phyloP scores from a whole-genome alignment of 1,140 invertebrate genomes.

The Atta colombica region DNA sequence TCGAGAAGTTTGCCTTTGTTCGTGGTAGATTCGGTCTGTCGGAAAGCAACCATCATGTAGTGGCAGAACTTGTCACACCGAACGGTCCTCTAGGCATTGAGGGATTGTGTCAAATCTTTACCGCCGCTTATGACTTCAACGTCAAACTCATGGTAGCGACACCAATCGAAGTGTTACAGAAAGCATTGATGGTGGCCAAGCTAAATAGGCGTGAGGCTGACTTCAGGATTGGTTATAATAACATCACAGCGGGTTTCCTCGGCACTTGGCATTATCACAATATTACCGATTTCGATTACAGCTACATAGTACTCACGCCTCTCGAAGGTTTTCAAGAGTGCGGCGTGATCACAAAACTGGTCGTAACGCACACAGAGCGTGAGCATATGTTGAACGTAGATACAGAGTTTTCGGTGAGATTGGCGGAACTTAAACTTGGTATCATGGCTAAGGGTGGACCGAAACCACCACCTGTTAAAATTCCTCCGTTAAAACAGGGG shows the following conservation, averaged over 20 bases:
- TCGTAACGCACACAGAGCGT: constrained; percentile 82
- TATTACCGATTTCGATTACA: constrained; percentile 91
- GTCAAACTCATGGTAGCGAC: constrained; percentile 91
- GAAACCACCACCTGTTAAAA: constrained; percentile 78
- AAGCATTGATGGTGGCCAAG: constrained; percentile 89
- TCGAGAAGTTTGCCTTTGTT: constrained; percentile 89
- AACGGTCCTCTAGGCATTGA: constrained; percentile 90
- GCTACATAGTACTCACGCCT: constrained; percentile 92
- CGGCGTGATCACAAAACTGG: constrained; percentile 90
- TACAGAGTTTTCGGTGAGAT: constrained; percentile 89
- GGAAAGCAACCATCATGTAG: constrained; percentile 89
- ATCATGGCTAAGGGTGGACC: constrained; percentile 78
- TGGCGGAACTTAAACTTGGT: constrained; percentile 89
- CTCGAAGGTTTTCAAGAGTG: constrained; percentile 91
- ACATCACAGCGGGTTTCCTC: constrained; percentile 91
- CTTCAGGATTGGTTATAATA: constrained; percentile 91
- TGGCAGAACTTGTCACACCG: constrained; percentile 90
- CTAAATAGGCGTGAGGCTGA: constrained; percentile 89
- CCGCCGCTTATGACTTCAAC: constrained; percentile 89
- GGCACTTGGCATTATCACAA: constrained; percentile 92
- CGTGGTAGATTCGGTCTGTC: constrained; percentile 91
- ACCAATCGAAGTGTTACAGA: constrained; percentile 90
- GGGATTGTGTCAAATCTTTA: constrained; percentile 87
- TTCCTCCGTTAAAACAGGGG: constrained; percentile 70
- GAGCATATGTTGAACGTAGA: constrained; percentile 88